phyloP scores from a whole-genome alignment of 1,140 invertebrate genomes.

The Rhynchophorus ferrugineus region DNA sequence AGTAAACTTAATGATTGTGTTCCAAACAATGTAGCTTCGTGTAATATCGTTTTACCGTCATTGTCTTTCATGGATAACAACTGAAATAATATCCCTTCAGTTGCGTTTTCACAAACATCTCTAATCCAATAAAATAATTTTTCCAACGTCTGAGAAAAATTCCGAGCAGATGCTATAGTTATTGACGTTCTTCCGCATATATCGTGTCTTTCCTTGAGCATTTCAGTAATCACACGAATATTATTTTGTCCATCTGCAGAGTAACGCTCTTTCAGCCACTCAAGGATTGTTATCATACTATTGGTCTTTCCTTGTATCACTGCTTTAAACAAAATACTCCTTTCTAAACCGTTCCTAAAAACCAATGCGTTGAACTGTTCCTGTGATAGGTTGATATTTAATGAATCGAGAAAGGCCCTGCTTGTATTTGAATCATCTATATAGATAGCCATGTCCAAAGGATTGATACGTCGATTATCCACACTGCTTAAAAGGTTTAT shows the following conservation, averaged over 20 bases:
- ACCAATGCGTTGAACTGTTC: neutral
- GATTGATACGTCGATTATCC: neutral
- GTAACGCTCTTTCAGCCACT: neutral
- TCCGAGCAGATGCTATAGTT: neutral
- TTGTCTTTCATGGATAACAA: neutral
- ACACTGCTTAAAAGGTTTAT: neutral
- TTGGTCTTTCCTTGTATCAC: neutral
- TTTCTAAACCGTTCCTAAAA: neutral
- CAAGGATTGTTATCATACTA: neutral
- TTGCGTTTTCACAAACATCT: neutral
- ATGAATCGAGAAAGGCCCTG: neutral
- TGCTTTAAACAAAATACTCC: neutral
- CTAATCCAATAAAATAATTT: neutral
- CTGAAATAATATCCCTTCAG: neutral
- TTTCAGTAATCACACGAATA: too few relatives aligned
- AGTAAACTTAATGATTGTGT: too few relatives aligned
- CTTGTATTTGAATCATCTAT: neutral
- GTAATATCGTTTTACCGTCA: slow-evolving; percentile 2
- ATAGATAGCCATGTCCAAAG: neutral
- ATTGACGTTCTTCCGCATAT: neutral
- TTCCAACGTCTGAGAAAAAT: neutral
- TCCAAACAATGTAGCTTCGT: neutral
- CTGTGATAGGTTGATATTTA: neutral
- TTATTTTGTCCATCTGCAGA: too few relatives aligned
- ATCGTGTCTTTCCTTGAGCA: too few relatives aligned